Base-by-base conservation (phyloP, 2,113 vertebrate genomes). In the Phainopepla nitens region DNA sequence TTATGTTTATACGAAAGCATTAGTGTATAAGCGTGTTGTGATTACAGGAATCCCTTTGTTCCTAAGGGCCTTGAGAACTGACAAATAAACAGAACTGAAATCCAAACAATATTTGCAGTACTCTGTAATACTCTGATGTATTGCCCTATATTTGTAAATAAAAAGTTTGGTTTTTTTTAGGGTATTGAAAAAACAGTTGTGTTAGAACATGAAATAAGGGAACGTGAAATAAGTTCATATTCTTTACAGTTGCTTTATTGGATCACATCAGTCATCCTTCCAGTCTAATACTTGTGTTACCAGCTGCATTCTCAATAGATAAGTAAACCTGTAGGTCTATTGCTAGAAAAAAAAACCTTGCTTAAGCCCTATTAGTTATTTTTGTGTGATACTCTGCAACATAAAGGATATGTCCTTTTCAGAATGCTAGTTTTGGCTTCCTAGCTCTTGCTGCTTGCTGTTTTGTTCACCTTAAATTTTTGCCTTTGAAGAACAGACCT, bases 1-100 rank as follows among this genome's bases (percentile, higher is more conserved):
- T 91, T 65, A 28, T 76, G 42, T 61, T 73, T 91, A 47, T 77
- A 78, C 2, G 6, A 66, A 91, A 83, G 19, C 61, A 57, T 94
- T 83, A 75, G 13, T 62, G 11, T 95, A 33, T 65, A 77, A 87
- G 36, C 51, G 50, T 88, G 28, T 54, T 45, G 39, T 92, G 71
- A 87, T 89, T 84, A 51, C 47, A 86, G 25, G 29, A 83, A 73
- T 93, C 33, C 20, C 45, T 93, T 93, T 95, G 85, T 95, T 94
- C 85, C 25, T 72, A 51, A 77, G 66, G 85, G 36, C 29, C 54
- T 72, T 83, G 18, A 90, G 39, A 93, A 69, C 49, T 76, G 73
- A 41, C 73, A 91, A 75, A 76, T 53, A 75, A 76, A 53, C 39
- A 72, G 45, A 71, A 49, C 39, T 90, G 41, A 91, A 93, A 91